Evolutionary conservation across 2,888 invertebrate species (phyloP).

Genomic region (Rotaria socialis): DNA sequence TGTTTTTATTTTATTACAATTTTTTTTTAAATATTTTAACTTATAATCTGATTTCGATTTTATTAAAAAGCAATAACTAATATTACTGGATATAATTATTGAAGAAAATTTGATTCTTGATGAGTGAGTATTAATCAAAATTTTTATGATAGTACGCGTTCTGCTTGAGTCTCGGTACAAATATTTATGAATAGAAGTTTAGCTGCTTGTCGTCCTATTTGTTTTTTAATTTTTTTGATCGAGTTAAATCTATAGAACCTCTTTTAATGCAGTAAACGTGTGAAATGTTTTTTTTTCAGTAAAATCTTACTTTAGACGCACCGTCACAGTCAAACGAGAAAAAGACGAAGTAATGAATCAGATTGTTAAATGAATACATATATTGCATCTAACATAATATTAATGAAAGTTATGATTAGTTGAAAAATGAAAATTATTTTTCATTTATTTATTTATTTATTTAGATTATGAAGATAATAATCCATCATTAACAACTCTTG

Average conservation of each 20-base stretch:
- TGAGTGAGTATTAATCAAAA: too few species aligned
- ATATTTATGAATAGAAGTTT: background rate
- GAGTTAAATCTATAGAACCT: background rate
- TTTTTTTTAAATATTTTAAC: too few species aligned
- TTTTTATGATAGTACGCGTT: background rate
- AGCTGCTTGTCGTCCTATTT: background rate
- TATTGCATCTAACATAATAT: background rate
- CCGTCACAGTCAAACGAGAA: background rate
- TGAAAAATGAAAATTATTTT: too few species aligned
- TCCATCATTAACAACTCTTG: background rate
- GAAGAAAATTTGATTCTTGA: too few species aligned
- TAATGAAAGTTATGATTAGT: too few species aligned
- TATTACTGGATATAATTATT: too few species aligned
- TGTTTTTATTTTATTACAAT: too few species aligned
- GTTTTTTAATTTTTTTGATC: background rate
- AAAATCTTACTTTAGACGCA: background rate
- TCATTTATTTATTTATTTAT: background rate
- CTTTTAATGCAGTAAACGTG: background rate
- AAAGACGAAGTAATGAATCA: background rate
- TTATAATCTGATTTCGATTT: too few species aligned
- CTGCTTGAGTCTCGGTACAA: background rate
- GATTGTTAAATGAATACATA: background rate
- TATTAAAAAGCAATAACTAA: too few species aligned
- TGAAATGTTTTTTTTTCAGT: background rate
- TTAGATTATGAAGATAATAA: conserved; percentile 14